phyloP scores from a whole-genome alignment of 2,113 vertebrate species.

The Macrotus californicus region DNA sequence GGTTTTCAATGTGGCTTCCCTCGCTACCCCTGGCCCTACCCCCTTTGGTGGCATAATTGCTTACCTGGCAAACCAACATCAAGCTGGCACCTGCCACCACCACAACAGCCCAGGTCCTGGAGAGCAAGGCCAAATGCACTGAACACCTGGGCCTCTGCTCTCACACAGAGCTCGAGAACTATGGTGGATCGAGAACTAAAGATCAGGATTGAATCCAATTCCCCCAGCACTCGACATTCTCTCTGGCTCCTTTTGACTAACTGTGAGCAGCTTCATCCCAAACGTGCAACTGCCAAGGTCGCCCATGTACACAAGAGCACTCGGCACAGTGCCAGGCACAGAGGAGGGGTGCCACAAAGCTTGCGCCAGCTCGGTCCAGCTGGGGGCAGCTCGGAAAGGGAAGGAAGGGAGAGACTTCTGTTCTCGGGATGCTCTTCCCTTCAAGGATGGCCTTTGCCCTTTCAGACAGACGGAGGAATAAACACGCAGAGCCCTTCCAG shows the following conservation, averaged over 20 bases:
- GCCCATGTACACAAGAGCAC: rapidly evolving
- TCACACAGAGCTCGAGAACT: background rate
- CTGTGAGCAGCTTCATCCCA: background rate
- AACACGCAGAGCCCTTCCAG: background rate
- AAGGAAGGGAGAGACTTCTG: background rate
- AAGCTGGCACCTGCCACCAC: background rate
- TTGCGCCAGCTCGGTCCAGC: background rate
- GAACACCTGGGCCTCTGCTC: background rate
- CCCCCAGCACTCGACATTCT: background rate
- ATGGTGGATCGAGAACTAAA: background rate
- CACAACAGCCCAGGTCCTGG: background rate
- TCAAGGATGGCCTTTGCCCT: background rate
- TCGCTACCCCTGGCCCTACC: background rate
- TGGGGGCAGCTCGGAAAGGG: background rate
- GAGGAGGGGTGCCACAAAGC: background rate
- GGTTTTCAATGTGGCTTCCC: background rate
- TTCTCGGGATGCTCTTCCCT: background rate
- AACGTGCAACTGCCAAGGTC: background rate
- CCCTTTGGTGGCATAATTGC: background rate
- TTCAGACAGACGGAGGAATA: background rate
- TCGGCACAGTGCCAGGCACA: background rate
- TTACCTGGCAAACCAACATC: background rate
- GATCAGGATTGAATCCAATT: background rate
- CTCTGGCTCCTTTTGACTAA: background rate
- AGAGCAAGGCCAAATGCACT: background rate